These are phyloP conservation scores for Phengaris alcon DNA, from an alignment of 2,888 invertebrate species.

Conservation along the genomic window DNA sequence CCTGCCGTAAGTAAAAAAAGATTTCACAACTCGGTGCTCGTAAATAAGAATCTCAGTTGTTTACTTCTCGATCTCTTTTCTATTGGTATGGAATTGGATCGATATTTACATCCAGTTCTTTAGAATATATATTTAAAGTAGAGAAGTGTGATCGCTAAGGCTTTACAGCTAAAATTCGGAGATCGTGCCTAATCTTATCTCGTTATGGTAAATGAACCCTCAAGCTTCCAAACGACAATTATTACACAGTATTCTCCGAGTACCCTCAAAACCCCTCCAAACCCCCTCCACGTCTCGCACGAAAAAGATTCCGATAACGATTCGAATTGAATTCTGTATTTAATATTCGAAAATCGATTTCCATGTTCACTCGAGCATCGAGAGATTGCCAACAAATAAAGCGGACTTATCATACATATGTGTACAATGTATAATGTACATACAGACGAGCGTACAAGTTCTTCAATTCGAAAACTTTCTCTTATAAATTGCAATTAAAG, in stretches of 20 bases:
- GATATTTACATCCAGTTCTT: too few relatives aligned
- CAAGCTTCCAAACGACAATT: not conserved
- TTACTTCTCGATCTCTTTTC: too few relatives aligned
- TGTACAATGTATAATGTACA: not conserved
- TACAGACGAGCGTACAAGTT: not conserved
- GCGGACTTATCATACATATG: constrained; percentile 16
- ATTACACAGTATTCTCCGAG: constrained; percentile 7
- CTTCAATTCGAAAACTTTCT: constrained; percentile 2
- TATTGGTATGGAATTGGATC: too few relatives aligned
- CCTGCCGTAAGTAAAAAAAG: too few relatives aligned
- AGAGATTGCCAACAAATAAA: constrained; percentile 23
- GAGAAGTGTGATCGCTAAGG: too few relatives aligned
- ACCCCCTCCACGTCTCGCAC: constrained; percentile 8
- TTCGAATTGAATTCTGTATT: constrained; percentile 22
- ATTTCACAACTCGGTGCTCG: too few relatives aligned
- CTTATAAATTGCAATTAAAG: not conserved
- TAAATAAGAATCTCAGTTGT: too few relatives aligned
- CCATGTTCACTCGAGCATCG: constrained; percentile 21
- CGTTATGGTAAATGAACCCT: constrained; percentile 2
- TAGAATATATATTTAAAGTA: too few relatives aligned
- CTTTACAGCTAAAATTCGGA: not conserved
- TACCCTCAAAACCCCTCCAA: constrained; percentile 9
- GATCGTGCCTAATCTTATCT: constrained; percentile 16
- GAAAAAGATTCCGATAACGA: constrained; percentile 25
- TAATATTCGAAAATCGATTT: constrained; percentile 23